Conservation (phyloP, 2,888 invertebrate species). For the Phragmatobia fuliginosa region DNA sequence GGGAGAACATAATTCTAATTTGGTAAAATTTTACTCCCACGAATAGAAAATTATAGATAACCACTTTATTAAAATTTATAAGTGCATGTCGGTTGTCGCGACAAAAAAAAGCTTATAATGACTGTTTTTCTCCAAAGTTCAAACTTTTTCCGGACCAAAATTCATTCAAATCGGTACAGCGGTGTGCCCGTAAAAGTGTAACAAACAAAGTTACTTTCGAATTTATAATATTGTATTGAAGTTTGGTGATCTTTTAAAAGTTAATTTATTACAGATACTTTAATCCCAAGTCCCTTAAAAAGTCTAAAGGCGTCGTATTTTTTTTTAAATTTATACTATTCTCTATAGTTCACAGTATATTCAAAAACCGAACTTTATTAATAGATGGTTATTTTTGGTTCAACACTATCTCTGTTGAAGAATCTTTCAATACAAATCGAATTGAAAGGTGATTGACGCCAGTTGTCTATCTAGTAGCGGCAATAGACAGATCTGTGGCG, state of each 20-base stretch:
- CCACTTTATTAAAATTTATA: too few species aligned
- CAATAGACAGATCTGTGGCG: neutral
- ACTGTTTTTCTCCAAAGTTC: too few species aligned
- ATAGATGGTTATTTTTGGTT: neutral
- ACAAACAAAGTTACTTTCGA: too few species aligned
- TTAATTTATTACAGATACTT: neutral
- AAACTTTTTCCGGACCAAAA: too few species aligned
- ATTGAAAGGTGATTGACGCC: slow-evolving; percentile 2
- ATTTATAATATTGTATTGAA: too few species aligned
- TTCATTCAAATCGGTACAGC: too few species aligned
- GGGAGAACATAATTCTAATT: too few species aligned
- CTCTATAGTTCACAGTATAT: neutral
- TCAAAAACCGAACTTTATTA: neutral
- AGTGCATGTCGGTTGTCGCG: too few species aligned
- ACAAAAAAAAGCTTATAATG: too few species aligned
- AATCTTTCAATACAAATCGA: slow-evolving; percentile 1
- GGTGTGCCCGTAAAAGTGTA: too few species aligned
- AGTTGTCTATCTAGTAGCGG: neutral
- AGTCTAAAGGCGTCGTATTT: neutral
- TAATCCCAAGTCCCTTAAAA: neutral
- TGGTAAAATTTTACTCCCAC: neutral
- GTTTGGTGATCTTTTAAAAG: neutral
- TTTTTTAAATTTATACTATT: neutral
- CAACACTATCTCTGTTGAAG: neutral
- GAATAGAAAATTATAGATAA: too few species aligned